These are phyloP conservation scores for Falcunculus frontatus DNA, from an alignment of 2,113 vertebrate species.

Conservation along the genomic window DNA sequence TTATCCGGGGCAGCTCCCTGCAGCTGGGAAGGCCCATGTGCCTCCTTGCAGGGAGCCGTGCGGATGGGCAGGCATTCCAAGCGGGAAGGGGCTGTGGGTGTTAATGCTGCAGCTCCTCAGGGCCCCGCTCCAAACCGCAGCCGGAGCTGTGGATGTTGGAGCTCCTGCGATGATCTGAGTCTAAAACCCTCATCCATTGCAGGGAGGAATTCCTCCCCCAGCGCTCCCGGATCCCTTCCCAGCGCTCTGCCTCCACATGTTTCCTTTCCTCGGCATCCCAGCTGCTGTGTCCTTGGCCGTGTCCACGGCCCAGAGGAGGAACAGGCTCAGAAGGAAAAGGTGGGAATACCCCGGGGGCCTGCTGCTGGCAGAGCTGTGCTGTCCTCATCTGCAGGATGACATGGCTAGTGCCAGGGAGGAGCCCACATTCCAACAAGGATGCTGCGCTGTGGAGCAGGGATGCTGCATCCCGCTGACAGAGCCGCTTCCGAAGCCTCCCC, in stretches of 20 bases:
- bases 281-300: neutral
- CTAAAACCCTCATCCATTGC: slow-evolving; percentile 7
- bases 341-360: neutral
- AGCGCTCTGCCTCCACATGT: neutral
- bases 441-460: neutral
- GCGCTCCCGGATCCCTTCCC: neutral
- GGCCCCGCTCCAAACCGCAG: slow-evolving; percentile 34
- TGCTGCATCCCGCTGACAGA: rapidly evolving
- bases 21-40: slow-evolving; percentile 52
- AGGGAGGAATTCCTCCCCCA: neutral
- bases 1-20: slow-evolving; percentile 51
- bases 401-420: neutral
- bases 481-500: rapidly evolving
- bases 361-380: neutral
- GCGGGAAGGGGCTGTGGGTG: neutral
- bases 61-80: neutral
- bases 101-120: slow-evolving; percentile 21
- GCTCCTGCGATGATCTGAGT: slow-evolving; percentile 22
- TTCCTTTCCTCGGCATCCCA: neutral
- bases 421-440: rapidly evolving
- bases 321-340: neutral
- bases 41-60: neutral
- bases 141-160: neutral
- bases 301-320: neutral
- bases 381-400: rapidly evolving